These are phyloP conservation scores for Psilopogon haemacephalus DNA, from an alignment of 2,113 vertebrate genomes.

Conservation along the genomic window DNA sequence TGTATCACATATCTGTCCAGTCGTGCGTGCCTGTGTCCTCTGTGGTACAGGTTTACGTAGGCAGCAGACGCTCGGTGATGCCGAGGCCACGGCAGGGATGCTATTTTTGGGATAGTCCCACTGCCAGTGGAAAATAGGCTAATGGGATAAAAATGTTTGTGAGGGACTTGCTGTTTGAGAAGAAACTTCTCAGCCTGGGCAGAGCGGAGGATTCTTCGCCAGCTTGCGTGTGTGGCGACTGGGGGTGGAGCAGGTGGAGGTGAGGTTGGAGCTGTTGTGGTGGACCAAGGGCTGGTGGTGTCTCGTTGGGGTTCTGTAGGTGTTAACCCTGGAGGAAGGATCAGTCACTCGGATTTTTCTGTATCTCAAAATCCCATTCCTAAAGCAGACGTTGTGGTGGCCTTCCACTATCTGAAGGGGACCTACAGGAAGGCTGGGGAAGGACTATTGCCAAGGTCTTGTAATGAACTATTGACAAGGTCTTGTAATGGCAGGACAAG, in stretches of 20 bases:
- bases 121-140: constrained; percentile 14
- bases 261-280: background rate
- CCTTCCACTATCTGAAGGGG: no score
- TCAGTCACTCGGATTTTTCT: background rate
- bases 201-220: rapidly evolving
- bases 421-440: no score
- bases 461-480: no score
- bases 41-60: background rate
- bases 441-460: no score
- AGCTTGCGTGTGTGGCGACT: rapidly evolving
- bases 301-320: background rate
- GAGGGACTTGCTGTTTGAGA: background rate
- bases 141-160: background rate
- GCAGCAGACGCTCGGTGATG: background rate
- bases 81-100: background rate
- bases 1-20: background rate
- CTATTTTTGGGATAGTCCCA: constrained; percentile 5
- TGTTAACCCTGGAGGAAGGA: background rate
- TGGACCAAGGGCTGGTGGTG: background rate
- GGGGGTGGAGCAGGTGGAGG: background rate
- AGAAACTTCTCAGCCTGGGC: background rate
- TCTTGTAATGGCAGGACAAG: no score
- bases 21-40: background rate
- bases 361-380: background rate
- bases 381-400: background rate